These are phyloP conservation scores for Heliconius sara DNA, from an alignment of 2,888 invertebrate species.

Conservation along the genomic window DNA sequence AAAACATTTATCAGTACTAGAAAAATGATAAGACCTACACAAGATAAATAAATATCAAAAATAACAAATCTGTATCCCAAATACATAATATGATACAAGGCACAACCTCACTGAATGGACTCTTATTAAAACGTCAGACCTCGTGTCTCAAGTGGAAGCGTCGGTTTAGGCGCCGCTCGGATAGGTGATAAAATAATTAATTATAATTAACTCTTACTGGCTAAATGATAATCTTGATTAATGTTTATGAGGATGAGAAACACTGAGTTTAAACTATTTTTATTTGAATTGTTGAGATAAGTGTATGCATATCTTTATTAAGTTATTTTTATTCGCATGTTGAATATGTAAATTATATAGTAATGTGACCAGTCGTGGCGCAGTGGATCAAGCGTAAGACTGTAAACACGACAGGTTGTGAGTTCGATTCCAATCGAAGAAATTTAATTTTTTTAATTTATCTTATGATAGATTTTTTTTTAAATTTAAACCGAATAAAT, in stretches of 20 bases:
- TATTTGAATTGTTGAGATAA: constrained; percentile 45
- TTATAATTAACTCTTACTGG: constrained; percentile 71
- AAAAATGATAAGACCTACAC: background rate
- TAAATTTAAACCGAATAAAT: too few species aligned
- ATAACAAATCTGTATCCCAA: background rate
- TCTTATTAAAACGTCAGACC: constrained; percentile 44
- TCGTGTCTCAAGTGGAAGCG: constrained; percentile 48
- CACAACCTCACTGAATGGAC: constrained; percentile 40
- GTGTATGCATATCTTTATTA: constrained; percentile 34
- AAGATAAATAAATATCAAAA: background rate
- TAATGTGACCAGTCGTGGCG: too few species aligned
- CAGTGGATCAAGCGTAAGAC: too few species aligned
- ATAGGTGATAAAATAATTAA: constrained; percentile 80
- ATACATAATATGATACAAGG: background rate
- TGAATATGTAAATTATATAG: background rate
- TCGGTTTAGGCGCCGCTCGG: constrained; percentile 55
- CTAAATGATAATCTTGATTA: constrained; percentile 72
- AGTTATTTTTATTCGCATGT: constrained; percentile 9
- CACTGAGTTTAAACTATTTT: constrained; percentile 57
- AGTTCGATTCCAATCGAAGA: too few species aligned
- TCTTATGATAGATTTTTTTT: too few species aligned
- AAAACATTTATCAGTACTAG: background rate
- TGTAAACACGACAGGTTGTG: too few species aligned
- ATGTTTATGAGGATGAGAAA: constrained; percentile 66
- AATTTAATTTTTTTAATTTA: too few species aligned